Base-by-base conservation (phyloP, 2,797 vertebrate species). In the Chaetophractus vellerosus region DNA sequence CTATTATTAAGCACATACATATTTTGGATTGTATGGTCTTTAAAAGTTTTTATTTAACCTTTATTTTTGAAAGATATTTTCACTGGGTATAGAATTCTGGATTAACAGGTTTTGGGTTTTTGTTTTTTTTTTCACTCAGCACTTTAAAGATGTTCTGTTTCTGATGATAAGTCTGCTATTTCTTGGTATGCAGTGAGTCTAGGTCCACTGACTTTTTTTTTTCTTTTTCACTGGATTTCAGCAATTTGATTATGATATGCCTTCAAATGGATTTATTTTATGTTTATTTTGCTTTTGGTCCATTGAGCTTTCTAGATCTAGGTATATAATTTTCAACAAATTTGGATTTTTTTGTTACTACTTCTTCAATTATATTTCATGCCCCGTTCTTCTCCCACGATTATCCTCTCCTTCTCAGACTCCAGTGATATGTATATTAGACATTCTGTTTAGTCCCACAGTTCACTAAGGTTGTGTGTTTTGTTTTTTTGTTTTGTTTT, bases 91-190 rank as follows among this genome's bases (percentile, higher is more conserved):
- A 66, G 45, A 8, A 55, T 90, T 90, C 61, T 31, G 26, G 33
- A 26, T 68, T 81, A 24, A 79, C 1, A 66, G 15, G 31, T 52
- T 52, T 55, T 55, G 59, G 15, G 31, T 52, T 52, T 55, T 55
- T 4, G 19, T 4, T 19, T 79, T 38, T 33, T 88, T 55, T 79
- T 86, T 23, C 48, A 78, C 75, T 90, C 9, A 61, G n/a, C 33
- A 72, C 38, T 93, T 89, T 90, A 82, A 92, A 86, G 48, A 82
- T 82, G 33, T 80, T 48, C 31, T 69, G 33, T 81, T 92, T 82
- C 75, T 82, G 38, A 69, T 78, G 78, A 15, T 33, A 64, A 21
- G 26, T 90, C 63, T 26, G 9, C 41, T 57, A 69, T 71, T 80
- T 69, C 45, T 89, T 72, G 85, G 81, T 57, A 76, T 38, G 7